Evolutionary conservation across 1,140 invertebrate genomes (phyloP).

Genomic region (Nephotettix cincticeps): DNA sequence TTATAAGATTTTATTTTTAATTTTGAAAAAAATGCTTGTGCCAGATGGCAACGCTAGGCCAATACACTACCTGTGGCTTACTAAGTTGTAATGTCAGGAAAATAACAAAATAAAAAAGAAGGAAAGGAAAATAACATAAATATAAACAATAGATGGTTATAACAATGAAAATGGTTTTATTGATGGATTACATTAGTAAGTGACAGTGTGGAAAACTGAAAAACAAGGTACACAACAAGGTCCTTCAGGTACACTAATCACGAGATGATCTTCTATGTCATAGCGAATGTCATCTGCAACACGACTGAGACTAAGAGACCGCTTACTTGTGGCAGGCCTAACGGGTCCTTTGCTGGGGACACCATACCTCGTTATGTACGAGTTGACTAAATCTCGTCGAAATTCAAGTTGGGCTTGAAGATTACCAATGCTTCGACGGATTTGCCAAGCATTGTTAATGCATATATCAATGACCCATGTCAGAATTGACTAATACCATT

Average conservation of each 20-base stretch:
- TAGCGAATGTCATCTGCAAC: slow-evolving; percentile 11
- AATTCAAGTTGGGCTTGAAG: slow-evolving; percentile 36
- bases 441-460: slow-evolving; percentile 44
- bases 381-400: slow-evolving; percentile 34
- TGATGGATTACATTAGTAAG: too few species aligned
- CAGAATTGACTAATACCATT: slow-evolving; percentile 46
- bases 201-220: too few species aligned
- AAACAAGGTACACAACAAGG: too few species aligned
- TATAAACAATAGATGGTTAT: too few species aligned
- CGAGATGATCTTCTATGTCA: slow-evolving; percentile 24
- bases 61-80: too few species aligned
- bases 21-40: too few species aligned
- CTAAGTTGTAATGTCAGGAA: too few species aligned
- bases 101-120: too few species aligned
- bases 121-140: too few species aligned
- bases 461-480: slow-evolving; percentile 42
- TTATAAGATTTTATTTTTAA: too few species aligned
- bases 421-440: slow-evolving; percentile 37
- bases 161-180: too few species aligned
- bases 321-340: not conserved
- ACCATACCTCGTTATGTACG: slow-evolving; percentile 35
- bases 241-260: not conserved
- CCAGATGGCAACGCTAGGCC: too few species aligned
- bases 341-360: slow-evolving; percentile 2
- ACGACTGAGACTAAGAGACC: not conserved